Base-by-base conservation (phyloP, 2,113 vertebrate genomes). In the Suncus etruscus region DNA sequence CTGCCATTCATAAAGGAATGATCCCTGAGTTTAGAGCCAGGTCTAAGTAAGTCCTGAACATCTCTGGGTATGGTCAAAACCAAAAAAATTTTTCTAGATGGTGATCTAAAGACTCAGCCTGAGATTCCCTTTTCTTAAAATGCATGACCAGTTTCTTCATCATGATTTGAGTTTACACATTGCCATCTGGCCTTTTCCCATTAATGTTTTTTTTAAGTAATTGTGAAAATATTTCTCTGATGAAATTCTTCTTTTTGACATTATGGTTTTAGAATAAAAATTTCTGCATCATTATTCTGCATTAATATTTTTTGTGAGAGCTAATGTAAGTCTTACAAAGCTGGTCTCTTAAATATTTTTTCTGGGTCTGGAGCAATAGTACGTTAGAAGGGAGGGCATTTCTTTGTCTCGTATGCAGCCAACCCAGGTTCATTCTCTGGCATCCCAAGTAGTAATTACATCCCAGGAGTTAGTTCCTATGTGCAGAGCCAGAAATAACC, bases 141-240 rank as follows among this genome's bases (percentile, higher is more conserved):
- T 39, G 39, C 31, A 27, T 45, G 18, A 31, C 32, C 20, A 45
- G 0, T 87, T 87, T 81, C 32, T 68, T 22, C 27, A 76, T 92
- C 7, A 48, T 83, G 22, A 74, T 29, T 45, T 66, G 77, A 39
- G 32, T 18, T 48, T 14, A 12, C 50, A 45, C 83, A 12, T 22
- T 70, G n/a, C 45, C 3, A 22, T 87, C 32, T 70, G 3, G 47
- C 11, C 24, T 61, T 77, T 88, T 70, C 29, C 10, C 27, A 22
- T 77, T 70, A 39, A 45, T 77, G 50, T 50, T 86, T n/a, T 74
- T 11, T 47, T 70, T 10, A 39, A 63, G 29, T 87, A 76, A 83
- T 31, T 83, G 45, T 88, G 47, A 83, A 63, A 32, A 7, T 87
- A 77, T 81, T 83, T 25, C 15, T 75, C 39, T 86, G 31, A 50